These are phyloP conservation scores for Pinna nobilis DNA, from an alignment of 1,140 invertebrate species.

Conservation along the genomic window DNA sequence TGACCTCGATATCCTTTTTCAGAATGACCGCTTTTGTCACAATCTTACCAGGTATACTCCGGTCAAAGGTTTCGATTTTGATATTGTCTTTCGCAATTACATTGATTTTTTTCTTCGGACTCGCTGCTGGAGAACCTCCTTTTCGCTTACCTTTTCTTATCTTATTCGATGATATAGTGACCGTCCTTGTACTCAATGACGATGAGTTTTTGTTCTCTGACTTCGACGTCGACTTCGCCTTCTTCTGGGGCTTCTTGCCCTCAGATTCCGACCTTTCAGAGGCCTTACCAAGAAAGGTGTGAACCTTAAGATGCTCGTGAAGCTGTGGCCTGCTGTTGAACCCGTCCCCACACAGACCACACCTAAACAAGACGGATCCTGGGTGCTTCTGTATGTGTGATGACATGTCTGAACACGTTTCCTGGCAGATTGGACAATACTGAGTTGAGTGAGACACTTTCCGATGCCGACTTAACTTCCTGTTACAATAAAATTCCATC, in stretches of 20 bases:
- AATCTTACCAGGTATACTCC: neutral
- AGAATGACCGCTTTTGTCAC: neutral
- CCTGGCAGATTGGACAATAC: slow-evolving; percentile 38
- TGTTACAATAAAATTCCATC: slow-evolving; percentile 36
- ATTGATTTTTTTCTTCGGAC: neutral
- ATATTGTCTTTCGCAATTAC: neutral
- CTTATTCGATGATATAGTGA: neutral
- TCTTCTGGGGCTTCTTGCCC: slow-evolving; percentile 1
- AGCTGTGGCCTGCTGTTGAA: slow-evolving; percentile 37
- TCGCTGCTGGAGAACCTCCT: neutral
- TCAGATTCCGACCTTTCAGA: neutral
- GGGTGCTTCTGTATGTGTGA: slow-evolving; percentile 28
- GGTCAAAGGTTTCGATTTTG: slow-evolving; percentile 1
- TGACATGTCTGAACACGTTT: slow-evolving; percentile 29
- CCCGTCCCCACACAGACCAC: slow-evolving; percentile 39
- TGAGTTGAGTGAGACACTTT: slow-evolving; percentile 35
- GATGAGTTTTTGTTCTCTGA: neutral
- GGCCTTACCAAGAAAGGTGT: slow-evolving; percentile 31
- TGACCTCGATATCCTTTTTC: neutral
- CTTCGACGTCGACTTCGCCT: neutral
- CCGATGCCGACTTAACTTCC: slow-evolving; percentile 25
- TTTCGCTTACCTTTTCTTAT: slow-evolving; percentile 5
- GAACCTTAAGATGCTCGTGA: slow-evolving; percentile 42
- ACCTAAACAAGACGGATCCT: slow-evolving; percentile 26
- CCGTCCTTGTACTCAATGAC: neutral